Base-by-base conservation (phyloP, 2,113 vertebrate species). In the Chiloscyllium plagiosum region DNA sequence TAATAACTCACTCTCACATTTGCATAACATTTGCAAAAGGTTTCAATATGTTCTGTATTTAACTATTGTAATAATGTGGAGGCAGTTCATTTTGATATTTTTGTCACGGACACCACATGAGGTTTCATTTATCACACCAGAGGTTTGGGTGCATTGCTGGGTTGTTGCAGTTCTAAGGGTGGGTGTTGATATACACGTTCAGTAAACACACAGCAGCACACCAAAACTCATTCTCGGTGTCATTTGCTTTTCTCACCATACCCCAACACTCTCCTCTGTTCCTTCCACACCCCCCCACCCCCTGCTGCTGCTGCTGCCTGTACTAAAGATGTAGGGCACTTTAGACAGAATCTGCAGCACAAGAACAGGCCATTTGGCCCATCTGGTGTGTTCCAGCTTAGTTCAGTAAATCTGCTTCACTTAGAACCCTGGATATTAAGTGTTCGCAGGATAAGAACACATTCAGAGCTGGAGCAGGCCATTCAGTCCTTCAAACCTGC, bases 1-100 rank as follows among this genome's bases (percentile, higher is more conserved):
- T 61, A 52, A 61, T 90, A 61, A 90, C 87, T 90, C 87, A 90
- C 56, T 61, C 87, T 90, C 52, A 17, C 52, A 90, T 90, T 90
- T 90, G 87, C 52, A 65, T 90, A 90, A 90, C 52, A 90, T 90
- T 90, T 90, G 87, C 26, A 61, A 33, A 90, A 56, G 29, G 4
- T 90, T 90, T 90, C 52, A 61, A 33, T 61, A 33, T 29, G 2
- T 52, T 87, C 17, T 52, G 42, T 90, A 90, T 90, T 26, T 65
- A 61, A 61, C 42, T 7, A 87, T 87, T 52, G 42, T 87, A 13
- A 52, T 52, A 29, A 26, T n/a, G 29, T 6, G 29, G 33, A 29
- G 26, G 87, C 87, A 90, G 52, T 29, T 90, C 33, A n/a, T 56
- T 90, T 90, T 90, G 26, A 65, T 19, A 89, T n/a, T 90, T 90